Percentiles rank a stretch among this genome's conserved stretches.
phyloP scores from a whole-genome alignment of 2,797 vertebrate species.

The Smutsia gigantea region DNA sequence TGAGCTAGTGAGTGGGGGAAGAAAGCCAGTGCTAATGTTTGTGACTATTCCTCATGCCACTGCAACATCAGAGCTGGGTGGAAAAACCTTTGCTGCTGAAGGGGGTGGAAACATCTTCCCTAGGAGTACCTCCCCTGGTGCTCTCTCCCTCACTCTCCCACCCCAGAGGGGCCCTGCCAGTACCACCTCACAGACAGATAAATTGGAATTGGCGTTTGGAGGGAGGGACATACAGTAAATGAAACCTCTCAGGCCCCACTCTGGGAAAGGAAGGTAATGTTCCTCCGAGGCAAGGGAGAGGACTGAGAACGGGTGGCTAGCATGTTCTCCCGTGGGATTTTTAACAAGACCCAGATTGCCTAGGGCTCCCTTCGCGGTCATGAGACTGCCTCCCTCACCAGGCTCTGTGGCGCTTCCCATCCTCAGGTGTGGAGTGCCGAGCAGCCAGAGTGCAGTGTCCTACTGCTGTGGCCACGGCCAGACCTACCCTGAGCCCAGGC shows the following conservation, averaged over 20 bases:
- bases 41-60: constrained; percentile 74
- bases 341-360: background rate
- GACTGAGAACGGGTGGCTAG: background rate
- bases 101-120: constrained; percentile 75
- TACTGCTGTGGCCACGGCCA: background rate
- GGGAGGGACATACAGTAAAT: background rate
- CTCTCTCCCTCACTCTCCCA: constrained; percentile 69
- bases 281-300: background rate
- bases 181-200: background rate
- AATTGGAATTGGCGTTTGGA: background rate
- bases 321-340: background rate
- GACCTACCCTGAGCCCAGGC: background rate
- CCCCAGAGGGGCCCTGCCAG: constrained; percentile 39
- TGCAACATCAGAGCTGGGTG: constrained; percentile 72
- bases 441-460: background rate
- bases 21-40: constrained; percentile 57
- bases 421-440: constrained; percentile 43
- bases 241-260: background rate
- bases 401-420: background rate
- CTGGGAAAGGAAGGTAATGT: background rate
- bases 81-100: constrained; percentile 81
- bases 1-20: constrained; percentile 36
- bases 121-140: background rate
- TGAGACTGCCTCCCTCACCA: background rate
- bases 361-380: background rate